Conservation (phyloP, 2,113 vertebrate species). For the Varanus salvator region DNA sequence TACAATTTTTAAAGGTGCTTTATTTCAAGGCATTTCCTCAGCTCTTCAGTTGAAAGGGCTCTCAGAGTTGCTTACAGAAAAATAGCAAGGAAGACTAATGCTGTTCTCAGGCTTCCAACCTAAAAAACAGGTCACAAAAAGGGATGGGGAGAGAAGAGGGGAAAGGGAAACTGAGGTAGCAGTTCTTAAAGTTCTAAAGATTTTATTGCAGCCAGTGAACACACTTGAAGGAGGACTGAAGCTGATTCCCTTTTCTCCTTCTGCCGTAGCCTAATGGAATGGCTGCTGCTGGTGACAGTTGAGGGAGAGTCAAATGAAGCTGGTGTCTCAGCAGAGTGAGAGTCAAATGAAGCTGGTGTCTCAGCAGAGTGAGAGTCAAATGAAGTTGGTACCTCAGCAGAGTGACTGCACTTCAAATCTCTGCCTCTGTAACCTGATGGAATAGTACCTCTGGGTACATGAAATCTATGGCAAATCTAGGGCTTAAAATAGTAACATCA, state of each 20-base stretch:
- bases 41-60: not conserved
- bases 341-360: not conserved
- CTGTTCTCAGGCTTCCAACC: not conserved
- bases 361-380: not conserved
- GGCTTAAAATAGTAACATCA: not conserved
- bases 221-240: not conserved
- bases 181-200: not conserved
- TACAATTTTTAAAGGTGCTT: no score
- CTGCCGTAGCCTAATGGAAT: no score
- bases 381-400: not conserved
- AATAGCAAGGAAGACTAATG: not conserved
- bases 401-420: not conserved
- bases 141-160: not conserved
- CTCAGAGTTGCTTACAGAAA: not conserved
- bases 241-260: not conserved
- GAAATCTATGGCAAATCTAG: no score
- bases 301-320: not conserved
- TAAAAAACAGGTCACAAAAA: not conserved
- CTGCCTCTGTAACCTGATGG: not conserved
- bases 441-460: not conserved
- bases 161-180: not conserved
- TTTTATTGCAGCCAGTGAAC: not conserved
- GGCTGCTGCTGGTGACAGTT: not conserved
- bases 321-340: not conserved
- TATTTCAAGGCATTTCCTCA: not conserved